These are phyloP conservation scores for Ormyrus labotus DNA, from an alignment of 2,888 invertebrate species.

Conservation along the genomic window DNA sequence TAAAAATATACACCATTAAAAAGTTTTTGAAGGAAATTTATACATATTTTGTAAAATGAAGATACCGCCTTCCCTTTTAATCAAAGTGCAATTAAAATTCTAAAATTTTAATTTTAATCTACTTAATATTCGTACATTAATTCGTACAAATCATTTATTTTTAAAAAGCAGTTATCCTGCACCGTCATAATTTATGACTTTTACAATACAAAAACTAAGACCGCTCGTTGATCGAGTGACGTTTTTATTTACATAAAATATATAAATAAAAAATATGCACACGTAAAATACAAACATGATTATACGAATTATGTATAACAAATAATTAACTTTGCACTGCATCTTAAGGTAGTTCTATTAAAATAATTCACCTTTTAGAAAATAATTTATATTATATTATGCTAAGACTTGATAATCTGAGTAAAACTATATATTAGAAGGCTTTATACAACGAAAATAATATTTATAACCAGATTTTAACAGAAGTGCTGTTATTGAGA, in stretches of 20 bases:
- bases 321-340: neutral
- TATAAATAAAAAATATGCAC: conserved; percentile 47
- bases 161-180: conserved; percentile 34
- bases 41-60: conserved; percentile 38
- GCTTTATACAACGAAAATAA: too few species aligned
- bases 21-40: conserved; percentile 40
- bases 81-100: conserved; percentile 54
- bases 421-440: too few species aligned
- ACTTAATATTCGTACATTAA: conserved; percentile 23
- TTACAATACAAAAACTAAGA: conserved; percentile 39
- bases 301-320: neutral
- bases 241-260: conserved; percentile 50
- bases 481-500: too few species aligned
- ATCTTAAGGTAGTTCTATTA: too few species aligned
- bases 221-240: conserved; percentile 54
- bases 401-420: too few species aligned
- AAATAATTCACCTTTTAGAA: too few species aligned
- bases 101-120: conserved; percentile 36
- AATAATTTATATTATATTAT: neutral
- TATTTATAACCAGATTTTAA: too few species aligned
- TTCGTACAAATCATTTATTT: conserved; percentile 41
- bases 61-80: conserved; percentile 38
- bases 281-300: conserved; percentile 1
- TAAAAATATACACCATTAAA: conserved; percentile 34
- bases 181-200: neutral